A percentile compares a stretch with the other conserved stretches of the same genome.
These are phyloP conservation scores for Protomyctophum bolini DNA, from an alignment of 2,113 vertebrate species.

Conservation along the genomic window DNA sequence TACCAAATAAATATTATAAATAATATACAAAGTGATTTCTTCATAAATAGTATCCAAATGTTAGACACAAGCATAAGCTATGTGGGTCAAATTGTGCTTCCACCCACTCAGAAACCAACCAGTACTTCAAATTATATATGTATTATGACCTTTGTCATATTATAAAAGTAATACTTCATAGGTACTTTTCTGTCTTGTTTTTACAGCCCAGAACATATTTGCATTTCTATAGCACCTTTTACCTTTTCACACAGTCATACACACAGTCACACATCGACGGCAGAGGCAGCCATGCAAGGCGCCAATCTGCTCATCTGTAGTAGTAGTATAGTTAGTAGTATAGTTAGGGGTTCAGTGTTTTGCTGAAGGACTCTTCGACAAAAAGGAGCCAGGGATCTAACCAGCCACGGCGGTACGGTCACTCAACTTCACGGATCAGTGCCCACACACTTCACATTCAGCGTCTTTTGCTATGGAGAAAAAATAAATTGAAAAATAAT, in stretches of 20 bases:
- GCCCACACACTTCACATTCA: conserved; percentile 21
- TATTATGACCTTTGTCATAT: neutral
- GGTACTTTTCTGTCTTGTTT: neutral
- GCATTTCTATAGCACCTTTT: neutral
- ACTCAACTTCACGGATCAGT: no score
- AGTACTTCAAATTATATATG: neutral
- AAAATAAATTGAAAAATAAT: conserved; percentile 15
- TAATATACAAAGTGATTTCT: neutral
- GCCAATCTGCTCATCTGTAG: no score
- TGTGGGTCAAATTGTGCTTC: no score
- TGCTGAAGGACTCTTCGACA: no score
- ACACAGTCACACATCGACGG: no score
- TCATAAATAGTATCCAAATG: conserved; percentile 34
- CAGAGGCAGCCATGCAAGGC: no score
- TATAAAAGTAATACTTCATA: conserved; percentile 6
- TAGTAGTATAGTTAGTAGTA: no score
- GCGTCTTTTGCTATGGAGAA: conserved; percentile 37
- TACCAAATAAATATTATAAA: neutral
- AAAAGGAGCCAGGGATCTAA: no score
- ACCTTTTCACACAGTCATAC: neutral
- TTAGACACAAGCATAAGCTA: conserved; percentile 64
- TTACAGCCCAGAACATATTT: neutral
- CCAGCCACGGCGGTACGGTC: no score
- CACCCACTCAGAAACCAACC: neutral
- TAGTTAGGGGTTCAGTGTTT: no score